These are phyloP conservation scores for Horisme vitalbata DNA, from an alignment of 2,888 invertebrate genomes.

Conservation along the genomic window DNA sequence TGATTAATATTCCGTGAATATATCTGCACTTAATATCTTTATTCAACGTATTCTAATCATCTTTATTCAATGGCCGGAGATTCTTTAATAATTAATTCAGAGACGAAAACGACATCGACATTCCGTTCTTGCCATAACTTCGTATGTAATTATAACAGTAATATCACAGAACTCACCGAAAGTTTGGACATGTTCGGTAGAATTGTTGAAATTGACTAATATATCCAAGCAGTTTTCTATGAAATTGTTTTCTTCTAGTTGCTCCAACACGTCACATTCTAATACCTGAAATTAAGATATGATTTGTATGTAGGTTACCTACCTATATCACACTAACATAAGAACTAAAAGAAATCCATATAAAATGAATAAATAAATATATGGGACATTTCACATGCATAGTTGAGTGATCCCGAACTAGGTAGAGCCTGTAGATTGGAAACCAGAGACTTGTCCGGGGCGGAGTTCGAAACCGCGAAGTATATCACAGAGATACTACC, in stretches of 20 bases:
- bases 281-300: conserved; percentile 52
- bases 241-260: conserved; percentile 56
- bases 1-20: conserved; percentile 30
- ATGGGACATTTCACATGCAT: no score
- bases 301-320: background rate
- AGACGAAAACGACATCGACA: background rate
- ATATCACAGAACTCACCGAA: conserved; percentile 52
- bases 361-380: no score
- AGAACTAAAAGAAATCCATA: no score
- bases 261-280: conserved; percentile 58
- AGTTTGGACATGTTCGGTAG: conserved; percentile 49
- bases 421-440: no score
- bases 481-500: no score
- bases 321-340: no score
- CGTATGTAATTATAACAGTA: background rate
- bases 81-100: conserved; percentile 4
- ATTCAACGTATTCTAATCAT: conserved; percentile 1
- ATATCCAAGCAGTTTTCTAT: conserved; percentile 62
- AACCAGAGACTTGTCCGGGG: no score
- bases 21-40: background rate
- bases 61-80: conserved; percentile 6
- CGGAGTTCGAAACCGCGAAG: no score
- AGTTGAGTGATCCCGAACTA: no score
- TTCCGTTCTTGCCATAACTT: background rate
- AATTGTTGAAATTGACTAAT: conserved; percentile 64